Evolutionary conservation across 2,888 invertebrate species (phyloP).

Genomic region (Agriopis marginaria): DNA sequence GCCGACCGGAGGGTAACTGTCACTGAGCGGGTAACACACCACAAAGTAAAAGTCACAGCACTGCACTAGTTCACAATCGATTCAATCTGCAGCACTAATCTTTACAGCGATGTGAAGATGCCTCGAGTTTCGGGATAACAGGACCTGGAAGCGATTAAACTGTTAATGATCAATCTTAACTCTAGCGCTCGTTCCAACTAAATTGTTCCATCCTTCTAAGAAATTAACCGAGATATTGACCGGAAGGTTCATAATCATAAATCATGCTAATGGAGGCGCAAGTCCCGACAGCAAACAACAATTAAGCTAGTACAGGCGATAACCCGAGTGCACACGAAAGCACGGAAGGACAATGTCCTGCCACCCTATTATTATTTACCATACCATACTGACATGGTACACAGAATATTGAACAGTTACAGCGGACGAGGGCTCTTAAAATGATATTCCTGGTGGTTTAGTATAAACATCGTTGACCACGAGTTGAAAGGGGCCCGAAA

Average conservation of each 20-base stretch:
- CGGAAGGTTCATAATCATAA: conserved; percentile 44
- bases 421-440: conserved; percentile 50
- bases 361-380: conserved; percentile 65
- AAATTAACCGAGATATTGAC: conserved; percentile 45
- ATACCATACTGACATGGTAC: conserved; percentile 54
- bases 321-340: conserved; percentile 45
- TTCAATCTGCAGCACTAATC: neutral
- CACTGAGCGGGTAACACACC: conserved; percentile 27
- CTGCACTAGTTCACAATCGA: conserved; percentile 17
- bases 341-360: conserved; percentile 72
- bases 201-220: conserved; percentile 35
- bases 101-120: neutral
- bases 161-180: conserved; percentile 60
- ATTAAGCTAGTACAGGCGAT: conserved; percentile 43
- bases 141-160: conserved; percentile 66
- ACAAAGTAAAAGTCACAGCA: conserved; percentile 10
- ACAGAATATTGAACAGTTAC: conserved; percentile 24
- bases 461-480: conserved; percentile 65
- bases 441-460: conserved; percentile 62
- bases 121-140: conserved; percentile 27
- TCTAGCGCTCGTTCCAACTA: conserved; percentile 52
- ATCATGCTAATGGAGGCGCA: conserved; percentile 38
- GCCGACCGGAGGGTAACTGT: conserved; percentile 65
- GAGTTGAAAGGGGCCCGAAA: conserved; percentile 58
- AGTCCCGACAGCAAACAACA: conserved; percentile 38